phyloP scores from a whole-genome alignment of 2,113 vertebrate species.

The Neofelis nebulosa region DNA sequence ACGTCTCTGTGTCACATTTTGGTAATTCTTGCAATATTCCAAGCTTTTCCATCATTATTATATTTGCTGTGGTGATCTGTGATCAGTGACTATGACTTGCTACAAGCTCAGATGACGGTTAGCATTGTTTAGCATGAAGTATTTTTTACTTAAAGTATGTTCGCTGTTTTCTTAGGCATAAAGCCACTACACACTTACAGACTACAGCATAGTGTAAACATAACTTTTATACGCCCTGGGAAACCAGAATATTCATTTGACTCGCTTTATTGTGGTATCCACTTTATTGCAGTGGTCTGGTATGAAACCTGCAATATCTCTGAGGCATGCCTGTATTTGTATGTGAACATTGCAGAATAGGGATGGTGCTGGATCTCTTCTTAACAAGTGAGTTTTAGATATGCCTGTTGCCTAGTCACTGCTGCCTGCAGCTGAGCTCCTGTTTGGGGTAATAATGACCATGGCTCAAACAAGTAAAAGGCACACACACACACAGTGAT shows the following conservation, averaged over 20 bases:
- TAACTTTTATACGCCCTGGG: background rate
- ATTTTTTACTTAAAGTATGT: background rate
- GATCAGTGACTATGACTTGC: background rate
- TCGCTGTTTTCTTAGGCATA: background rate
- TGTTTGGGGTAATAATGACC: background rate
- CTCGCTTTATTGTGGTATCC: background rate
- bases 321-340: background rate
- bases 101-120: background rate
- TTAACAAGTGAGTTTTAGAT: background rate
- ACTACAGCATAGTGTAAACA: background rate
- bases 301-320: background rate
- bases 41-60: no score
- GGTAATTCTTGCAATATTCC: background rate
- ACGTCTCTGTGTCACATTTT: background rate
- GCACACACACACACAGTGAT: background rate
- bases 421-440: background rate
- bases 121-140: background rate
- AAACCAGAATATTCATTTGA: background rate
- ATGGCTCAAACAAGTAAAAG: slow-evolving; percentile 43
- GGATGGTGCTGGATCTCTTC: background rate
- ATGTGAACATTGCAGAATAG: background rate
- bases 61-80: background rate
- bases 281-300: background rate
- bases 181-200: background rate
- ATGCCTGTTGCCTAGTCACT: background rate